Percentiles rank a stretch among this genome's conserved stretches.
Evolutionary conservation across 2,888 invertebrate species (phyloP).

Genomic region (Eupithecia subumbrata): DNA sequence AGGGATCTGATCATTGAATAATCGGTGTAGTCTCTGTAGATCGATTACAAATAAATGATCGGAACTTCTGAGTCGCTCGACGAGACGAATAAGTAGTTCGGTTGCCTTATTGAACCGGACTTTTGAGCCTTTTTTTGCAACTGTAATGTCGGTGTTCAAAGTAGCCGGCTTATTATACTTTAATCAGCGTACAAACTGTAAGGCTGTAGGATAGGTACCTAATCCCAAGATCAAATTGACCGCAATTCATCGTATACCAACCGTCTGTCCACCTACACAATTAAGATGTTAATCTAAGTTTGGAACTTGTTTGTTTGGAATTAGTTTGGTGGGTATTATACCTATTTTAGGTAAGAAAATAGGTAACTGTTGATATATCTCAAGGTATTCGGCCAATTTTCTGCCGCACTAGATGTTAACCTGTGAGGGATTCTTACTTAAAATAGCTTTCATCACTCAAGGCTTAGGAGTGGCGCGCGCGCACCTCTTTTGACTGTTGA

Average conservation of each 20-base stretch:
- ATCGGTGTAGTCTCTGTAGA: too few species aligned
- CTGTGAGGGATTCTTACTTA: too few species aligned
- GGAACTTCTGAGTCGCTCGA: too few species aligned
- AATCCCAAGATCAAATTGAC: background rate
- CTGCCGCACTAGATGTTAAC: background rate
- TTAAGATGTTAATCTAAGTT: slow-evolving; percentile 19
- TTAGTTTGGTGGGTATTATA: slow-evolving; percentile 9
- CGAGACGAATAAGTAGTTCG: too few species aligned
- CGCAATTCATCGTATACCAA: background rate
- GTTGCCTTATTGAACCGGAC: too few species aligned
- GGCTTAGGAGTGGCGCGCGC: too few species aligned
- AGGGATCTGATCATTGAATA: background rate
- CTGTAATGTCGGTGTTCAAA: too few species aligned
- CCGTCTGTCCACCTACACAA: slow-evolving; percentile 2
- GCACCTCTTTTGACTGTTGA: too few species aligned
- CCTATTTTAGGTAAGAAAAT: background rate
- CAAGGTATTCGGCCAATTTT: background rate
- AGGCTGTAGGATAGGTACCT: background rate
- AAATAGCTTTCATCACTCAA: too few species aligned
- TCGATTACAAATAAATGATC: too few species aligned
- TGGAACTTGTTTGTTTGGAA: slow-evolving; percentile 6
- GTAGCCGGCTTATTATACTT: too few species aligned
- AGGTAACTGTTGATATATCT: background rate
- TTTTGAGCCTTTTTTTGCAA: too few species aligned
- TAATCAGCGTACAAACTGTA: background rate